Evolutionary conservation across 2,888 invertebrate species (phyloP).

Genomic region (Strigamia maritima): DNA sequence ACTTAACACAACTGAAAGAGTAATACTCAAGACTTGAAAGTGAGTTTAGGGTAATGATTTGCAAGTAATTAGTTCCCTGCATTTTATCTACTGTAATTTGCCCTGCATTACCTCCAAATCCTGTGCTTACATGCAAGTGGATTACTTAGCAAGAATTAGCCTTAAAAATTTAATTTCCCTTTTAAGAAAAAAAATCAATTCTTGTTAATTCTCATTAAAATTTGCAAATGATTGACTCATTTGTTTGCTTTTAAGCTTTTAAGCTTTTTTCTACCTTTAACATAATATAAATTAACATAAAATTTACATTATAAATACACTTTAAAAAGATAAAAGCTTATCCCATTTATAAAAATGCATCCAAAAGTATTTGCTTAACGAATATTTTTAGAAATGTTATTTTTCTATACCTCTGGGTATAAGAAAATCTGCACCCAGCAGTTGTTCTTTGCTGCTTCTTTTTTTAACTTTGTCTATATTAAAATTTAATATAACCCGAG

Average conservation of each 20-base stretch:
- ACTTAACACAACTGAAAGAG: neutral
- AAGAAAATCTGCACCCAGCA: too few species aligned
- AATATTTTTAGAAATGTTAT: too few species aligned
- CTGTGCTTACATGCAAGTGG: constrained; percentile 14
- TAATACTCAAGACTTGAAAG: neutral
- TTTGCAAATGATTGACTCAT: neutral
- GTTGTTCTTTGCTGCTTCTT: neutral
- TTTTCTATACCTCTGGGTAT: too few species aligned
- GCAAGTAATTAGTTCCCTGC: constrained; percentile 20
- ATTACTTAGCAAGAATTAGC: neutral
- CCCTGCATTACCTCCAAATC: neutral
- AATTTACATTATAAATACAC: neutral
- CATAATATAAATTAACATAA: neutral
- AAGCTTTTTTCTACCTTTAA: neutral
- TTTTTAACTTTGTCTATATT: neutral
- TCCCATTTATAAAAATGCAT: too few species aligned
- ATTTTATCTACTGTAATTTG: constrained; percentile 31
- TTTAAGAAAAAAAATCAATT: neutral
- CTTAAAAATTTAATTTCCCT: constrained; percentile 2
- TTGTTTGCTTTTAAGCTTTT: neutral
- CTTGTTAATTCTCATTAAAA: too few species aligned
- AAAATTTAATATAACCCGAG: neutral
- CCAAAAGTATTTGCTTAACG: too few species aligned
- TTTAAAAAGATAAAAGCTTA: too few species aligned
- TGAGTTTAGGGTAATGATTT: constrained; percentile 27